phyloP scores from a whole-genome alignment of 2,797 vertebrate species.

The Acropternis orthonyx region DNA sequence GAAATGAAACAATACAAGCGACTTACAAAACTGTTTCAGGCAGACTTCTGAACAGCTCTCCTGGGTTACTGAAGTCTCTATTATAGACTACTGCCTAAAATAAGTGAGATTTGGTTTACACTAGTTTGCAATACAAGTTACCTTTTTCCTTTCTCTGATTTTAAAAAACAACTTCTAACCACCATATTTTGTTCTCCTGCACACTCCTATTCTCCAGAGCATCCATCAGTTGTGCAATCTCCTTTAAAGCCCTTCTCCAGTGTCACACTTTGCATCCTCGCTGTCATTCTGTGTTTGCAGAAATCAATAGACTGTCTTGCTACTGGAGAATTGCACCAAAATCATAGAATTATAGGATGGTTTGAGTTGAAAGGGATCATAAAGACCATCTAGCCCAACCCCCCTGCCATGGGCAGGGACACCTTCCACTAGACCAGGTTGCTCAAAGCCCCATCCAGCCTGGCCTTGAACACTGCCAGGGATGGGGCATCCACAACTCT shows the following conservation, averaged over 20 bases:
- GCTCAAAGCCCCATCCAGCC: not conserved
- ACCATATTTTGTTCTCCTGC: not conserved
- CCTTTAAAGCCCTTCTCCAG: not conserved
- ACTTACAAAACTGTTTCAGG: not conserved
- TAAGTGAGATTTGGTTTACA: not conserved
- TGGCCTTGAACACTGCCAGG: not conserved
- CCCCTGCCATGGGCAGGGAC: not conserved
- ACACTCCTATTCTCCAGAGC: not conserved
- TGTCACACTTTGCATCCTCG: not conserved
- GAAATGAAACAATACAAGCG: not conserved
- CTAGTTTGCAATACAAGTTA: not conserved
- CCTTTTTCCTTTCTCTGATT: not conserved
- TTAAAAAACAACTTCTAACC: not conserved
- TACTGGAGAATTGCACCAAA: not conserved
- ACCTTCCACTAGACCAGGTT: not conserved
- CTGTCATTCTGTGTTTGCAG: not conserved
- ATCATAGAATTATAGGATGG: not conserved
- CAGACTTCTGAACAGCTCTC: not conserved
- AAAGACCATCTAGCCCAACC: not conserved
- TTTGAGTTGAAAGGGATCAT: not conserved
- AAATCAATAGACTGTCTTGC: not conserved
- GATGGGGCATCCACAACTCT: not conserved
- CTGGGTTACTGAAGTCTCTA: not conserved
- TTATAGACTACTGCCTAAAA: not conserved
- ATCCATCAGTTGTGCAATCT: not conserved